These are phyloP conservation scores for Resseliella maxima DNA, from an alignment of 2,888 invertebrate genomes.

Conservation along the genomic window DNA sequence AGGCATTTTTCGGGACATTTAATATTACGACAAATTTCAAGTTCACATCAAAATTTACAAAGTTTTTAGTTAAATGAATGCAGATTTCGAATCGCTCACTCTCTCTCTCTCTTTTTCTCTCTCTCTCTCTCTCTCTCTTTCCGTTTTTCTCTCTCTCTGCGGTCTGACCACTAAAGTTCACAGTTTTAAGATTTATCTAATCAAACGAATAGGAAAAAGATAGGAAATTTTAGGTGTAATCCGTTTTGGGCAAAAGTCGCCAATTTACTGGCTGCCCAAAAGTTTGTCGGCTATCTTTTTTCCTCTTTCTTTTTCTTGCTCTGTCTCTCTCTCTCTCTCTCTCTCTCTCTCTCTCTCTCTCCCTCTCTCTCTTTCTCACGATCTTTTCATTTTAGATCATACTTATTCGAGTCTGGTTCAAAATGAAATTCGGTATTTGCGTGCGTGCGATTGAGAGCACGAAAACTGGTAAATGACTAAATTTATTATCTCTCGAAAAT, in stretches of 20 bases:
- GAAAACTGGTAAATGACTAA: not conserved
- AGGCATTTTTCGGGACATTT: not conserved
- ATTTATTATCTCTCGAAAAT: constrained; percentile 53
- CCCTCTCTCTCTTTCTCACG: too few relatives aligned
- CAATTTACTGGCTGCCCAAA: not conserved
- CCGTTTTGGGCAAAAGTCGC: not conserved
- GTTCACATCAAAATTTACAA: not conserved
- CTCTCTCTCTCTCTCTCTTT: too few relatives aligned
- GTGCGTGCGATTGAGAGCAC: not conserved
- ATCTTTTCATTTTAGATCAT: too few relatives aligned
- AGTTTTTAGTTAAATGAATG: constrained; percentile 20
- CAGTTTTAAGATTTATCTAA: constrained; percentile 33
- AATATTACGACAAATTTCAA: not conserved
- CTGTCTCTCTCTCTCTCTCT: not conserved
- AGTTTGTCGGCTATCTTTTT: not conserved
- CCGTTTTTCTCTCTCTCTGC: too few relatives aligned
- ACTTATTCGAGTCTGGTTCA: too few relatives aligned
- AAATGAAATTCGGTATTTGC: not conserved
- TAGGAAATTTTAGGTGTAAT: not conserved
- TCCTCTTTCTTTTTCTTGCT: not conserved
- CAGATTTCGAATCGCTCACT: not conserved
- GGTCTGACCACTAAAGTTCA: constrained; percentile 11
- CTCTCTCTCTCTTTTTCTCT: too few relatives aligned
- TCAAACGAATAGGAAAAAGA: constrained; percentile 26
- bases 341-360: not conserved